These are phyloP conservation scores for Peromyscus leucopus DNA, from an alignment of 2,113 vertebrate genomes.

Conservation along the genomic window DNA sequence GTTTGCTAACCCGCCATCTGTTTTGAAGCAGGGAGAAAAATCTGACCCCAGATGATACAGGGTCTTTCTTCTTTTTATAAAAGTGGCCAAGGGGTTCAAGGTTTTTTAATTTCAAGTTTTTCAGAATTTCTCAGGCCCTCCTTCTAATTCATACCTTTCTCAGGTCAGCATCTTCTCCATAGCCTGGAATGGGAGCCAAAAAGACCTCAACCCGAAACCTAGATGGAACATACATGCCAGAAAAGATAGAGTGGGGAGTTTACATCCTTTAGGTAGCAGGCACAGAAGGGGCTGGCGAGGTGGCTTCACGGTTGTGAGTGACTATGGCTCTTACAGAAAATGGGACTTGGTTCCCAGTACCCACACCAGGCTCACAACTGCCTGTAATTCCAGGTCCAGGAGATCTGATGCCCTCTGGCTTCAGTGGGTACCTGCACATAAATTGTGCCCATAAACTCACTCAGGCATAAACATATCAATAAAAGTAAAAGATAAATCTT, in stretches of 20 bases:
- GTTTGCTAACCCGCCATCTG: neutral
- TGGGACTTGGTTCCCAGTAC: neutral
- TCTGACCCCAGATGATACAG: neutral
- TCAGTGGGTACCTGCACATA: neutral
- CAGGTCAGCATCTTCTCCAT: neutral
- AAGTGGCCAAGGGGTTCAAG: neutral
- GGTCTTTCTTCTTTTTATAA: neutral
- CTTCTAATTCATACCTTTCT: neutral
- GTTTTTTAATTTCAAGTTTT: neutral
- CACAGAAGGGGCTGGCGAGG: neutral
- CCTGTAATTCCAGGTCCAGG: neutral
- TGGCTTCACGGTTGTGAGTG: neutral
- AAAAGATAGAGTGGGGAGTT: neutral
- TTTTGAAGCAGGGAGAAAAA: neutral
- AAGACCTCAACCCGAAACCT: neutral
- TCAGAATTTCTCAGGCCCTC: neutral
- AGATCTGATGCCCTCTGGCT: neutral
- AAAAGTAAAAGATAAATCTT: neutral
- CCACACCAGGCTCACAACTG: neutral
- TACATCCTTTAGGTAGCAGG: neutral
- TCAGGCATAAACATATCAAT: neutral
- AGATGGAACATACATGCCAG: neutral
- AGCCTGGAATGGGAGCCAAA: neutral
- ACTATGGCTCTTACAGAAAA: neutral
- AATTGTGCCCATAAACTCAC: neutral